phyloP scores from a whole-genome alignment of 2,888 invertebrate genomes.

The Hipparchia semele region DNA sequence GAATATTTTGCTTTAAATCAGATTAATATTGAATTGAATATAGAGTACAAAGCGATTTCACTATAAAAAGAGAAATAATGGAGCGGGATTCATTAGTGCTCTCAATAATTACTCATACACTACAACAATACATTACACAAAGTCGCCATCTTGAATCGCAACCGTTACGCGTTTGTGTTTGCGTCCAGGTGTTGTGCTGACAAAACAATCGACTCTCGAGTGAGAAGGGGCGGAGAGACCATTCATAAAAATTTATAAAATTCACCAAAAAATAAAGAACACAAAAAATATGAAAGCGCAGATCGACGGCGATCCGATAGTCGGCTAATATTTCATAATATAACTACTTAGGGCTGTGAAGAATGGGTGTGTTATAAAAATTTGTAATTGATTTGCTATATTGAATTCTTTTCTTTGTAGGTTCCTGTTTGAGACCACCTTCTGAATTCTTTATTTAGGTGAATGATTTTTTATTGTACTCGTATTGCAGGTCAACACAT shows the following conservation, averaged over 20 bases:
- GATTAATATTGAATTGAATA: not conserved
- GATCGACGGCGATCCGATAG: slow-evolving; percentile 56
- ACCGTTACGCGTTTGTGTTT: slow-evolving; percentile 69
- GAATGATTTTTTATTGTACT: not conserved
- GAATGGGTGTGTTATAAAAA: slow-evolving; percentile 72
- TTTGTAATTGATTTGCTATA: slow-evolving; percentile 62
- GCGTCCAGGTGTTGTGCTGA: slow-evolving; percentile 80
- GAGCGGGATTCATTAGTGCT: slow-evolving; percentile 34
- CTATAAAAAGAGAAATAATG: slow-evolving; percentile 15
- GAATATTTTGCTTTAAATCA: not conserved
- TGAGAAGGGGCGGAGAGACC: slow-evolving; percentile 73
- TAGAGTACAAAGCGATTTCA: slow-evolving; percentile 1
- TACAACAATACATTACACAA: slow-evolving; percentile 33
- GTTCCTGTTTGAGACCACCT: slow-evolving; percentile 45
- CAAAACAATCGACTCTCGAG: slow-evolving; percentile 79
- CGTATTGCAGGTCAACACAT: not conserved
- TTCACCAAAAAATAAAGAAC: slow-evolving; percentile 65
- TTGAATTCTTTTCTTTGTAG: slow-evolving; percentile 57
- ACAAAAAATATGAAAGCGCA: slow-evolving; percentile 36
- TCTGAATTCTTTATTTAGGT: slow-evolving; percentile 31
- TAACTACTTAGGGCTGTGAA: slow-evolving; percentile 74
- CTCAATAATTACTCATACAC: slow-evolving; percentile 25
- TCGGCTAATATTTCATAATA: slow-evolving; percentile 77
- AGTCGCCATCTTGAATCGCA: slow-evolving; percentile 66
- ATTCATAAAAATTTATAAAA: slow-evolving; percentile 74